Evolutionary conservation across 2,888 invertebrate species (phyloP), one percentile per base, ranked within the genome.

Genomic region (Melanophora roralis): DNA sequence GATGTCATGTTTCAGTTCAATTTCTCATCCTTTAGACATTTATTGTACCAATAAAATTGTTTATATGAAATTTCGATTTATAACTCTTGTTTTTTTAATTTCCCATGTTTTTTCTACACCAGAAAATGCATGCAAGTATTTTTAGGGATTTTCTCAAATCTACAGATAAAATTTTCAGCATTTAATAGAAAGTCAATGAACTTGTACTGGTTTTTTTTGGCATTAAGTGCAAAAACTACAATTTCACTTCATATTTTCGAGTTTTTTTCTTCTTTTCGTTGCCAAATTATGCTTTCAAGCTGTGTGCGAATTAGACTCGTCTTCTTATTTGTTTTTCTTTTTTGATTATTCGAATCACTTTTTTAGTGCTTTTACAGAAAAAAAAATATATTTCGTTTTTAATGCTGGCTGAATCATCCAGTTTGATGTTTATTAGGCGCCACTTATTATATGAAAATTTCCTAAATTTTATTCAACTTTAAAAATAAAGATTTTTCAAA

Each of bases 371-470:
- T 60, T 14, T 57, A 9, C 27, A 36, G 8, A 64, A 5, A 40
- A n/a, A 45, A 75, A 68, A 47, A 36, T 62, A 64, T 75, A 23
- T 69, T 69, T 14, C 32, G 3, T 23, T 38, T 32, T 65, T 32
- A 76, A 64, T 43, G 23, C 65, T 64, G 64, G 72, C 64, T 73
- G 72, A 76, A 73, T 68, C 76, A 76, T 76, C 67, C 67, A 62
- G 49, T 62, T 38, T 34, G 57, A 68, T 72, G 80, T 73, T 72
- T 64, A 60, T 64, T 76, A 76, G 80, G 72, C 80, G 80, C 72
- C 80, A 76, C 38, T 72, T 32, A 67, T 9, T 19, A 45, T 45
- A 57, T 51, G 14, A 53, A 60, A 27, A 53, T 67, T 19, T 55
- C 23, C 62, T 67, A 62, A 67, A 40, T 16, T 57, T 62, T 78